These are phyloP conservation scores for Caretta caretta DNA, from an alignment of 2,113 vertebrate species.

Conservation along the genomic window DNA sequence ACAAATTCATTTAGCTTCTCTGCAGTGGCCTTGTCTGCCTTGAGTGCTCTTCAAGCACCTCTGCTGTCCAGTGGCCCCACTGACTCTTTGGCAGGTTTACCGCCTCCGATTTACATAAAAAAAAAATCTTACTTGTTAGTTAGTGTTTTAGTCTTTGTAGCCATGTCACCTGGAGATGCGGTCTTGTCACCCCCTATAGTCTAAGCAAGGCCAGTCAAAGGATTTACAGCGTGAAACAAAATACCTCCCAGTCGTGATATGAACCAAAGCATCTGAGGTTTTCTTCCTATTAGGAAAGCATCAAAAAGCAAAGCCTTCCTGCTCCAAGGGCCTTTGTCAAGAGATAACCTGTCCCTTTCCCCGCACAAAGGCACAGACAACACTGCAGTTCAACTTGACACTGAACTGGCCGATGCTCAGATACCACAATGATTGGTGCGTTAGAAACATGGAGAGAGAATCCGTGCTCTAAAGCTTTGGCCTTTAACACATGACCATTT, in stretches of 20 bases:
- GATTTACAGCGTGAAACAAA: neutral
- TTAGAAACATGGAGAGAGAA: neutral
- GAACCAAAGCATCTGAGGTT: neutral
- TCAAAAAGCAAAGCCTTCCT: neutral
- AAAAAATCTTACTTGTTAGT: neutral
- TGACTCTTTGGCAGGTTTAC: neutral
- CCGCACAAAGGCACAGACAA: neutral
- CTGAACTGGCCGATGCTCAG: neutral
- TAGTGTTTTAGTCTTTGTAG: neutral
- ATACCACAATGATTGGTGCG: neutral
- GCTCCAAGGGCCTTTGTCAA: neutral
- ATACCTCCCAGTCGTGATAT: neutral
- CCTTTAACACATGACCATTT: neutral
- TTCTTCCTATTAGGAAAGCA: neutral
- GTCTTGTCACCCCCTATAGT: neutral
- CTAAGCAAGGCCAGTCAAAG: neutral
- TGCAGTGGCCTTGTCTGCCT: neutral
- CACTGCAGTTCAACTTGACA: neutral
- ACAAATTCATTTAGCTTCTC: neutral
- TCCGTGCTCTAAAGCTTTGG: neutral
- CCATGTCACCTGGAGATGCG: fast-evolving
- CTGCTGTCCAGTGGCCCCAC: no score
- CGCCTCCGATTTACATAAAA: neutral
- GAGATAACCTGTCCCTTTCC: neutral
- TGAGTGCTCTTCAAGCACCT: neutral